These are phyloP conservation scores for Melanogrammus aeglefinus DNA, from an alignment of 2,797 vertebrate genomes.

Conservation along the genomic window DNA sequence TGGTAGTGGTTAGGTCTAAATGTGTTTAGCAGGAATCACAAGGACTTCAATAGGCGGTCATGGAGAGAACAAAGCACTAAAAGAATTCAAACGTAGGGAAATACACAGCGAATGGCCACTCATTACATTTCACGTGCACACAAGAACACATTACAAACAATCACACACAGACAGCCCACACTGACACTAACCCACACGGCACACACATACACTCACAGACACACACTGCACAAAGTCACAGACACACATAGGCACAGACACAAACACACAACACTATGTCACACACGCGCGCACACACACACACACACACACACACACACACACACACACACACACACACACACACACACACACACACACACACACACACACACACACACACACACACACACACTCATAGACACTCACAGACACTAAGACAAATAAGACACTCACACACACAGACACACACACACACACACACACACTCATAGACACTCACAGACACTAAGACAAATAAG, in stretches of 20 bases:
- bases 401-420: slow-evolving; percentile 11
- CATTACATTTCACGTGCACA: slow-evolving; percentile 17
- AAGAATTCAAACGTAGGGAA: neutral
- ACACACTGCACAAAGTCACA: slow-evolving; percentile 10
- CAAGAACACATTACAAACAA: slow-evolving; percentile 30
- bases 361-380: slow-evolving; percentile 24
- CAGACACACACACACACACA: slow-evolving; percentile 5
- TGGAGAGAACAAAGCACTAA: neutral
- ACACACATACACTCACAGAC: slow-evolving; percentile 2
- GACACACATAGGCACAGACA: slow-evolving; percentile 15
- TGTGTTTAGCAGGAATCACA: slow-evolving; percentile 29
- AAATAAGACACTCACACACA: slow-evolving; percentile 8
- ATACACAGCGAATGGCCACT: slow-evolving; percentile 22
- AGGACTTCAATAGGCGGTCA: slow-evolving; percentile 4
- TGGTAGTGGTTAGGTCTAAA: slow-evolving; percentile 25
- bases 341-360: slow-evolving; percentile 11
- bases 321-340: slow-evolving; percentile 8
- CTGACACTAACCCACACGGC: slow-evolving; percentile 18
- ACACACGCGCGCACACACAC: neutral
- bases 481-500: neutral
- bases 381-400: slow-evolving; percentile 35
- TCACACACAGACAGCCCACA: slow-evolving; percentile 19
- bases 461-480: slow-evolving; percentile 26
- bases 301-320: slow-evolving; percentile 33
- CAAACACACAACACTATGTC: slow-evolving; percentile 28